phyloP scores from a whole-genome alignment of 2,888 invertebrate species.

The Lottia scabra region DNA sequence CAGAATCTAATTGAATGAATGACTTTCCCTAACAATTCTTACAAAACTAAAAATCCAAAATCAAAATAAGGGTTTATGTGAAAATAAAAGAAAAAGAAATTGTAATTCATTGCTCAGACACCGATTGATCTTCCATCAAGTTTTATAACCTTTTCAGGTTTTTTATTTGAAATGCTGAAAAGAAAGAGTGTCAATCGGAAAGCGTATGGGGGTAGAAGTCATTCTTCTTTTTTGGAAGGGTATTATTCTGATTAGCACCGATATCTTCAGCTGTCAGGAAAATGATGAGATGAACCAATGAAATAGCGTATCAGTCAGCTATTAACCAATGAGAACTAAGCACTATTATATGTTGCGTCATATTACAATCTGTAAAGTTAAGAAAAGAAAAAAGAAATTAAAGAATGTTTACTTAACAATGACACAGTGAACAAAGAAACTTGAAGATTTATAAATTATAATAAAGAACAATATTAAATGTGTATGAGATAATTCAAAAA shows the following conservation, averaged over 20 bases:
- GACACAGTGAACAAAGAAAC: not conserved
- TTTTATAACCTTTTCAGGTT: no score
- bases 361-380: not conserved
- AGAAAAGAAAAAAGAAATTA: conserved; percentile 4
- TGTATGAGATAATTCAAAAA: no score
- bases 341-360: not conserved
- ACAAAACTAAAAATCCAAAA: no score
- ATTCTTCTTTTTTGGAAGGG: not conserved
- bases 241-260: conserved; percentile 3
- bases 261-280: not conserved
- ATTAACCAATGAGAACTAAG: not conserved
- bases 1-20: no score
- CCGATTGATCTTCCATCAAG: no score
- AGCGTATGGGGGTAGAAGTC: not conserved
- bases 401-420: conserved; percentile 7
- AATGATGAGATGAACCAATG: not conserved
- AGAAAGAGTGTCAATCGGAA: not conserved
- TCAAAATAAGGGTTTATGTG: no score
- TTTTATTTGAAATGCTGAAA: no score
- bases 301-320: not conserved
- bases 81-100: no score
- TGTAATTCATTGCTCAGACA: no score
- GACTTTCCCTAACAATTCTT: no score
- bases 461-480: no score
- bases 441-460: no score